Base-by-base conservation (phyloP, 2,888 invertebrate genomes). In the Pristionchus fissidentatus region DNA sequence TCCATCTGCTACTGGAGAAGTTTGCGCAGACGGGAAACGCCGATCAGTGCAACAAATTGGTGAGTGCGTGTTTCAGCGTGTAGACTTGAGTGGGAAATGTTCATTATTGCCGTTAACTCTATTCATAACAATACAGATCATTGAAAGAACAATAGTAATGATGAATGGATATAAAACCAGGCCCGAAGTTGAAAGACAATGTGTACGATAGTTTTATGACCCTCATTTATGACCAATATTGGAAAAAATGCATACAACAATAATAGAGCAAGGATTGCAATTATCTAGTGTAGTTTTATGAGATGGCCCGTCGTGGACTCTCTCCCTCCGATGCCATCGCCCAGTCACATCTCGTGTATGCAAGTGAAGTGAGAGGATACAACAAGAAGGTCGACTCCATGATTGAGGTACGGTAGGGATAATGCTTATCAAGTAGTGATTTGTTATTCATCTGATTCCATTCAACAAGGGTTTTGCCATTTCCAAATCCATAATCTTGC, bases 301-400 rank as follows among this genome's bases (percentile, higher is more conserved):
- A 79, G 43, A 79, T 79, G 79, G 57, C 79, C 29, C 57, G 55
- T 57, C 79, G 55, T 38, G 79, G 79, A 13, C 43, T 49, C 22
- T 70, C 70, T 32, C 26, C 43, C 22, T 57, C 57, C 13, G 79
- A 79, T 57, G 35, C 38, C 43, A 38, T 79, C 38, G 35, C 55
- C 15, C 79, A 79, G 5, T 79, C 79, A 32, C 57, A 55, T 55
- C 79, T 79, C 29, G 79, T 79, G 0, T 79, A 79, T 57, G 79
- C 79, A 0, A 57, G 26, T 41, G 57, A 55, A 26, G 57, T 79
- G 10, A 79, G 79, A 13, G 79, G 79, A 79, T 41, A 38, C 41
- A 35, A 79, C 38, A 35, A 57, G 4, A 55, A 79, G 32, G 79
- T 29, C 0, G 79, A 79, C 19, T 79, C 79, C 1, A 35, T 79